These are phyloP conservation scores for Amphibalanus amphitrite DNA, from an alignment of 1,140 invertebrate genomes.

Conservation along the genomic window DNA sequence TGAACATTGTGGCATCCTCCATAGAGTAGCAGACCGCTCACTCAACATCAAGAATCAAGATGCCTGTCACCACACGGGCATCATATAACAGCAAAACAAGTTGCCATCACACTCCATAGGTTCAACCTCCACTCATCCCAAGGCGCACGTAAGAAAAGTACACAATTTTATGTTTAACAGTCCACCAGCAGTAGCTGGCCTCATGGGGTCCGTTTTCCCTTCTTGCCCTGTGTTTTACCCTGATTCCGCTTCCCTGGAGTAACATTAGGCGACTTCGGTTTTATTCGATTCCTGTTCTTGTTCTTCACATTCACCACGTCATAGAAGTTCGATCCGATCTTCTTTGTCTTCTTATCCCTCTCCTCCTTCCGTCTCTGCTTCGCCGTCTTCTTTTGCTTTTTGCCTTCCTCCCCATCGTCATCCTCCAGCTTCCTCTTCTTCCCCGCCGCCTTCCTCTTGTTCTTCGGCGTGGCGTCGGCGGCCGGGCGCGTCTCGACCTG, in stretches of 20 bases:
- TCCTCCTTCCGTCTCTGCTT: conserved; percentile 11
- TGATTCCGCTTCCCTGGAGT: background rate
- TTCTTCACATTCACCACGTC: conserved; percentile 86
- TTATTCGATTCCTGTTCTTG: conserved; percentile 27
- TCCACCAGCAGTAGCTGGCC: too few relatives aligned
- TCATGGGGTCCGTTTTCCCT: too few relatives aligned
- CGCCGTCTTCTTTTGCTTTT: conserved; percentile 5
- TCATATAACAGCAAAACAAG: too few relatives aligned
- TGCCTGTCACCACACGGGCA: too few relatives aligned
- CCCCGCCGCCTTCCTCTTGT: conserved; percentile 10
- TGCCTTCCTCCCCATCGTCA: conserved; percentile 7
- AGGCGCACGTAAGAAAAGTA: too few relatives aligned
- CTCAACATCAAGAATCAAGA: too few relatives aligned
- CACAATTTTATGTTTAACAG: too few relatives aligned
- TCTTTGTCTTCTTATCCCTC: conserved; percentile 46
- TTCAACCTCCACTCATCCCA: too few relatives aligned
- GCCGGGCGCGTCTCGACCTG: conserved; percentile 13
- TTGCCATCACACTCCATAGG: too few relatives aligned
- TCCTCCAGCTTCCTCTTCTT: conserved; percentile 3
- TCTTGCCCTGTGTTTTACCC: too few relatives aligned
- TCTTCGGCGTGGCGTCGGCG: conserved; percentile 19
- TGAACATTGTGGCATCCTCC: too few relatives aligned
- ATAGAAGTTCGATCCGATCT: conserved; percentile 85
- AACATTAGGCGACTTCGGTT: background rate
- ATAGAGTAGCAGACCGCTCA: too few relatives aligned